Evolutionary conservation across 2,113 vertebrate species (phyloP).

Genomic region (Oryzias melastigma): DNA sequence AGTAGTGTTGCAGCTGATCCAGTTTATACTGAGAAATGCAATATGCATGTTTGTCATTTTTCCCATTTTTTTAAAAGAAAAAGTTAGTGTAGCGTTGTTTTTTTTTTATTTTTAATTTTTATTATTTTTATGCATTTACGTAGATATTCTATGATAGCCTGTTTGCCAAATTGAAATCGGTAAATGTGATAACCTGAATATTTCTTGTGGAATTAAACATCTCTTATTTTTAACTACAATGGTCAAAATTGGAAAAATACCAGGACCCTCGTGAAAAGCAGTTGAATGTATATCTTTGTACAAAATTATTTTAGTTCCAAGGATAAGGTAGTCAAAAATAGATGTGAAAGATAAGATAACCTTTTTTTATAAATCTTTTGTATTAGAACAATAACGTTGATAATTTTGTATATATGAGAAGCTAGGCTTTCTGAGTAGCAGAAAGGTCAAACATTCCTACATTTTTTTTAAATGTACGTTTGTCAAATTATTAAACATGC

Average conservation of each 20-base stretch:
- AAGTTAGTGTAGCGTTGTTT: slow-evolving; percentile 53
- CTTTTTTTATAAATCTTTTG: slow-evolving; percentile 99
- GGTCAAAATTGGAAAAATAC: slow-evolving; percentile 73
- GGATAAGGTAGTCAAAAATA: slow-evolving; percentile 88
- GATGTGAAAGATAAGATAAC: slow-evolving; percentile 86
- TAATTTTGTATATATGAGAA: slow-evolving; percentile 99
- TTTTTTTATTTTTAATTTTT: slow-evolving; percentile 6
- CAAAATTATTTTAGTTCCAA: slow-evolving; percentile 89
- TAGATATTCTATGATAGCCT: slow-evolving; percentile 72
- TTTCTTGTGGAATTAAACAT: slow-evolving; percentile 70
- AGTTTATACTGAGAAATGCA: slow-evolving; percentile 70
- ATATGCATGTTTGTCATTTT: slow-evolving; percentile 71
- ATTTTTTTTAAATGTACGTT: slow-evolving; percentile 97
- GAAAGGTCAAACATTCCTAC: slow-evolving; percentile 99
- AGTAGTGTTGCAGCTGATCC: slow-evolving; percentile 62
- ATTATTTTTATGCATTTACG: slow-evolving; percentile 63
- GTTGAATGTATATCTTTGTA: slow-evolving; percentile 94
- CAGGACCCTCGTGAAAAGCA: slow-evolving; percentile 86
- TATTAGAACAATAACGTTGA: slow-evolving; percentile 99
- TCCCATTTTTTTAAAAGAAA: slow-evolving; percentile 59
- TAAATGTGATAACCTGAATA: slow-evolving; percentile 66
- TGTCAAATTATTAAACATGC: slow-evolving; percentile 99
- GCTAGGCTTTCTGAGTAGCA: slow-evolving; percentile 99
- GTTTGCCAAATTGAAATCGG: slow-evolving; percentile 76
- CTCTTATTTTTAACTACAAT: slow-evolving; percentile 68